A percentile compares a stretch with the other conserved stretches of the same genome.
Evolutionary conservation across 2,888 invertebrate species (phyloP).

Genomic region (Pristionchus entomophagus): DNA sequence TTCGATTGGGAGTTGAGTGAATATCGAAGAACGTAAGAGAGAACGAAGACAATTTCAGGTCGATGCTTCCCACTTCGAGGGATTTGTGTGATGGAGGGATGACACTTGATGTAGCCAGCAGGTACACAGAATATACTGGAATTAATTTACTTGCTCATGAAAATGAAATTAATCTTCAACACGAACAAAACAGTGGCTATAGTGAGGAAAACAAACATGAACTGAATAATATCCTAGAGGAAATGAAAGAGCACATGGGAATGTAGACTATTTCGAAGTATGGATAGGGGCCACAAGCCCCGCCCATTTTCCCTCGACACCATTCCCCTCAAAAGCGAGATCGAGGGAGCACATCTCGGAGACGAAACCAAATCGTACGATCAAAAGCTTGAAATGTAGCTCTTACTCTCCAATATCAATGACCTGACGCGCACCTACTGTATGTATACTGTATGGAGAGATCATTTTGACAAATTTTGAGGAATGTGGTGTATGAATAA

Average conservation of each 20-base stretch:
- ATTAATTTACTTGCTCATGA: background rate
- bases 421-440: no score
- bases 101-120: conserved; percentile 40
- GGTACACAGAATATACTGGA: background rate
- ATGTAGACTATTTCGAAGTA: no score
- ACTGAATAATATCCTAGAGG: background rate
- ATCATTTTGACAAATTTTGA: background rate
- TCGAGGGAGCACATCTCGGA: no score
- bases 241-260: background rate
- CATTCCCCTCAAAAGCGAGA: no score
- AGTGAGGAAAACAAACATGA: background rate
- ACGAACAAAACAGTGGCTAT: background rate
- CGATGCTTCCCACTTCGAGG: conserved; percentile 37
- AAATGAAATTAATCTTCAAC: background rate
- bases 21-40: background rate
- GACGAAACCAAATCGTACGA: no score
- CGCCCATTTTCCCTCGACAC: no score
- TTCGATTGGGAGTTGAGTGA: conserved; percentile 6
- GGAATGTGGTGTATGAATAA: background rate
- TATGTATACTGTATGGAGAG: background rate
- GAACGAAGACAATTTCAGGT: background rate
- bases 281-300: no score
- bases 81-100: conserved; percentile 39
- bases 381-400: no score
- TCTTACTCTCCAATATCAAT: no score